phyloP scores from a whole-genome alignment of 92 coral and sea anemone species.

The Parazoanthus darwini region DNA sequence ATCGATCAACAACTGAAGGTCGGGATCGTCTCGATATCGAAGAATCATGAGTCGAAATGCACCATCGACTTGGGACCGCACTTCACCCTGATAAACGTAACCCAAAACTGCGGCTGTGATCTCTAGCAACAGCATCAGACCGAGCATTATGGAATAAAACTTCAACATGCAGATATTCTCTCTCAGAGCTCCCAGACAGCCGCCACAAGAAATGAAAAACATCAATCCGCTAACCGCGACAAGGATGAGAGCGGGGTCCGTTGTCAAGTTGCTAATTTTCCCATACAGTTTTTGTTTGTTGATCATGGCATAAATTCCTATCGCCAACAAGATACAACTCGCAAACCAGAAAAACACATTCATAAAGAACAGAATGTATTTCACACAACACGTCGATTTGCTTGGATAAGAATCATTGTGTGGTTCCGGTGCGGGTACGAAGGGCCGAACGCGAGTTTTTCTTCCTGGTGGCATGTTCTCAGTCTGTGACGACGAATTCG shows the following conservation, averaged over 20 bases:
- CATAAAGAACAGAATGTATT: slow-evolving; percentile 90
- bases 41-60: slow-evolving; percentile 76
- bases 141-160: slow-evolving; percentile 74
- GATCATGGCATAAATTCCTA: slow-evolving; percentile 77
- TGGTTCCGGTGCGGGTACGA: slow-evolving; percentile 24
- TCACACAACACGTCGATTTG: slow-evolving; percentile 77
- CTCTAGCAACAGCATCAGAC: slow-evolving; percentile 78
- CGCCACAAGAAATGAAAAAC: slow-evolving; percentile 83
- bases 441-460: slow-evolving; percentile 37
- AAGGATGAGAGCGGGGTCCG: slow-evolving; percentile 90
- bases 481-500: no score
- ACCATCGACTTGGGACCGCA: slow-evolving; percentile 69
- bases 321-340: slow-evolving; percentile 80
- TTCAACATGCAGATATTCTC: slow-evolving; percentile 85
- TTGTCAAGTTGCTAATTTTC: slow-evolving; percentile 73
- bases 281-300: slow-evolving; percentile 89
- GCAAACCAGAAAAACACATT: slow-evolving; percentile 82
- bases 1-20: slow-evolving; percentile 81
- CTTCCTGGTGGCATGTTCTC: slow-evolving; percentile 29
- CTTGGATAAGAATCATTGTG: slow-evolving; percentile 65
- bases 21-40: slow-evolving; percentile 88
- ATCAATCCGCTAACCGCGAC: slow-evolving; percentile 73
- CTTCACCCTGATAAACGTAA: slow-evolving; percentile 75
- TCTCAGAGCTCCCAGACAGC: slow-evolving; percentile 92
- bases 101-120: slow-evolving; percentile 76